Conservation (phyloP, 2,113 vertebrate genomes). For the Catharus minimus region DNA sequence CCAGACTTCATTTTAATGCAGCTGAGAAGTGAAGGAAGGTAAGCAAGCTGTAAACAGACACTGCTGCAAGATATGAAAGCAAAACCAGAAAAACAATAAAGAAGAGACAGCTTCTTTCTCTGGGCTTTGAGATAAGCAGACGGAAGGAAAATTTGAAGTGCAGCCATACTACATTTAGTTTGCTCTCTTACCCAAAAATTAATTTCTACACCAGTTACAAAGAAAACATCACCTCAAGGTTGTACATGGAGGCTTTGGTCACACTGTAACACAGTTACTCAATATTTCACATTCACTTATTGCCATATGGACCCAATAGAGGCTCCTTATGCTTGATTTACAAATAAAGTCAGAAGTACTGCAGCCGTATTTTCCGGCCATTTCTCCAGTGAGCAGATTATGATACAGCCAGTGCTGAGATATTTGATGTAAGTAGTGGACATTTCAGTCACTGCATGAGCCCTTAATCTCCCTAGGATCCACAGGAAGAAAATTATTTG, state of each 20-base stretch:
- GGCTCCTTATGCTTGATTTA: not conserved
- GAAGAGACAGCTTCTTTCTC: slow-evolving; percentile 29
- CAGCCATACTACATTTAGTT: slow-evolving; percentile 12
- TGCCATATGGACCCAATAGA: not conserved
- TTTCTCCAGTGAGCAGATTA: slow-evolving; percentile 32
- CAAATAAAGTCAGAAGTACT: not conserved
- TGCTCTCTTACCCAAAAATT: slow-evolving; percentile 24
- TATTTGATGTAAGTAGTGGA: slow-evolving; percentile 46
- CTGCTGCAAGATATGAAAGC: not conserved
- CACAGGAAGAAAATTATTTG: slow-evolving; percentile 71
- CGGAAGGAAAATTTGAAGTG: not conserved
- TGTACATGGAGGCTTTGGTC: slow-evolving; percentile 9
- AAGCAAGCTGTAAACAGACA: not conserved
- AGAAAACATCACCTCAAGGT: slow-evolving; percentile 7
- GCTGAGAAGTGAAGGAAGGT: not conserved
- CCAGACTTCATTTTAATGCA: not conserved
- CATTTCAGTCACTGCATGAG: slow-evolving; percentile 40
- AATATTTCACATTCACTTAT: not conserved
- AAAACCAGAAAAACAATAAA: not conserved
- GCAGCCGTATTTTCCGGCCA: slow-evolving; percentile 6
- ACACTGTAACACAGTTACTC: slow-evolving; percentile 19
- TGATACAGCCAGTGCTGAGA: slow-evolving; percentile 33
- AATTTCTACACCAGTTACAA: slow-evolving; percentile 8
- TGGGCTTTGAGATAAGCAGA: slow-evolving; percentile 46
- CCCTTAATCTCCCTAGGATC: slow-evolving; percentile 71